phyloP scores from a whole-genome alignment of 1,140 invertebrate genomes.

The Drosophila teissieri region DNA sequence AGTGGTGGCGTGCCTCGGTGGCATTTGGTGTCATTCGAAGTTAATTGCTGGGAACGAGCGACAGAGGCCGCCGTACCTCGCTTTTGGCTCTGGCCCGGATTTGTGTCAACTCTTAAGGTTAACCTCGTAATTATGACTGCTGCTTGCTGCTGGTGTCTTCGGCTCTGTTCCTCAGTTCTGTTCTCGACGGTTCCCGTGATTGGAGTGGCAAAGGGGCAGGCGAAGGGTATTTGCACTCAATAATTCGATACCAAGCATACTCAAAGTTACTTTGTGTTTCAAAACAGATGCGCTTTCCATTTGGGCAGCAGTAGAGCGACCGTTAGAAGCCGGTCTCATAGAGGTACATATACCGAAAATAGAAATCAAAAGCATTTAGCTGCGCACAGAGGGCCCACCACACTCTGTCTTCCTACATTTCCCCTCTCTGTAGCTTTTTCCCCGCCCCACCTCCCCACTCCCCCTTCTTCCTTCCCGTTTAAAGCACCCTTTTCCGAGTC shows the following conservation, averaged over 20 bases:
- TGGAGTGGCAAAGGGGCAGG: constrained; percentile 5
- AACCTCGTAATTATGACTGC: constrained; percentile 80
- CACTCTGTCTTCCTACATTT: constrained; percentile 9
- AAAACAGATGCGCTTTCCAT: too few species aligned
- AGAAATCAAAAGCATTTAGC: constrained; percentile 16
- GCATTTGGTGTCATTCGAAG: constrained; percentile 82
- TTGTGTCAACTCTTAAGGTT: constrained; percentile 83
- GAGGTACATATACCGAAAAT: constrained; percentile 7
- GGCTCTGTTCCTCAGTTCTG: constrained; percentile 31
- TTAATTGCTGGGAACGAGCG: constrained; percentile 81
- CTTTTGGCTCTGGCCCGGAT: constrained; percentile 57
- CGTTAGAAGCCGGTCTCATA: too few species aligned
- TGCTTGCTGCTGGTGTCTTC: constrained; percentile 53
- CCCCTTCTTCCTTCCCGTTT: background rate
- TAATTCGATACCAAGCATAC: background rate
- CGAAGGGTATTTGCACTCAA: too few species aligned
- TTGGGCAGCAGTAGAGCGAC: too few species aligned
- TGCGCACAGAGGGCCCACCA: background rate
- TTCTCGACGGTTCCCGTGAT: constrained; percentile 34
- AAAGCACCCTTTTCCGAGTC: constrained; percentile 33
- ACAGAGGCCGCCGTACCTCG: constrained; percentile 50
- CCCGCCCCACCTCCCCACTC: background rate
- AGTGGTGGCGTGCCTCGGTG: constrained; percentile 73
- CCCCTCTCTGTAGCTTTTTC: constrained; percentile 8
- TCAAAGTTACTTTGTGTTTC: too few species aligned